phyloP scores from a whole-genome alignment of 2,113 vertebrate genomes.

The Prinia subflava region DNA sequence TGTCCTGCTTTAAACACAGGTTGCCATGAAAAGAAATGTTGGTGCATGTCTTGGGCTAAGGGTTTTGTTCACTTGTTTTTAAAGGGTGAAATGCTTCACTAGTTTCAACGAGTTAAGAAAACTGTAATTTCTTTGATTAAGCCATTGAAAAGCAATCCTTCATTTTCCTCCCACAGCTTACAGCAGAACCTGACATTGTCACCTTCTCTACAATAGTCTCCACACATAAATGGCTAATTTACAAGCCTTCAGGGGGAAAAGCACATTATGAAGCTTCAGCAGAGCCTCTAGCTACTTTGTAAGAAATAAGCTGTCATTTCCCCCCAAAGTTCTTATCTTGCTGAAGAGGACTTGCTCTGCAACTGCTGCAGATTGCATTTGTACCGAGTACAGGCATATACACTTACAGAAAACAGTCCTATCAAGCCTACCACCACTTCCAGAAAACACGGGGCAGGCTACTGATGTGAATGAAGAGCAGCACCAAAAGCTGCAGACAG shows the following conservation, averaged over 20 bases:
- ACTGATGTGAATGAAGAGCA: neutral
- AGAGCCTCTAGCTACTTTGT: neutral
- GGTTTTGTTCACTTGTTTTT: neutral
- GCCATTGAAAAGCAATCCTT: neutral
- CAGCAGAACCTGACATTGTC: neutral
- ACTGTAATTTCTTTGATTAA: neutral
- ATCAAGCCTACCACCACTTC: neutral
- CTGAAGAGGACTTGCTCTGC: neutral
- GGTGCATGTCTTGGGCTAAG: neutral
- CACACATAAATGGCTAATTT: neutral
- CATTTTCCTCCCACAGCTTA: neutral
- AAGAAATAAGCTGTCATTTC: neutral
- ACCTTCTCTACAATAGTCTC: neutral
- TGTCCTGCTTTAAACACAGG: neutral
- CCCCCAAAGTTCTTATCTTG: neutral
- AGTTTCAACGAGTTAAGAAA: neutral
- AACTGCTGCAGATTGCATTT: neutral
- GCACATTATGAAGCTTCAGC: neutral
- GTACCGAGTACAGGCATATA: neutral
- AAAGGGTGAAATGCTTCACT: neutral
- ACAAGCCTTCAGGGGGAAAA: neutral
- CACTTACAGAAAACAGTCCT: neutral
- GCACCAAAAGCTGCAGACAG: neutral
- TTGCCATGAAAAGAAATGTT: neutral
- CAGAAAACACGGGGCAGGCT: neutral